Evolutionary conservation across 1,140 invertebrate species (phyloP).

Genomic region (Gryon sp.): DNA sequence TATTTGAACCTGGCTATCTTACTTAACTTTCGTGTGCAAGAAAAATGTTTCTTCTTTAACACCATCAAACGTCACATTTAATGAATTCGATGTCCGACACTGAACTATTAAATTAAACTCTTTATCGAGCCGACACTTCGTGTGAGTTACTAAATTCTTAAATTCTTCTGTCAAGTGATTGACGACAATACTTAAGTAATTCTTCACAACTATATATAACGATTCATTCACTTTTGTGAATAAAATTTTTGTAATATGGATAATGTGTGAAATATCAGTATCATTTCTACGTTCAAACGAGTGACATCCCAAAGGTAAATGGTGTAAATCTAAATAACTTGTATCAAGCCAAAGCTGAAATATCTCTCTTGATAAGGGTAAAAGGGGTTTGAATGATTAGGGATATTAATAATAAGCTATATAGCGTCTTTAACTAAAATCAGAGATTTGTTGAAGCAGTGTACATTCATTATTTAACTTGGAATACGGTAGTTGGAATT

Average conservation of each 20-base stretch:
- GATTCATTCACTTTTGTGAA: background rate
- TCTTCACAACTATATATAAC: background rate
- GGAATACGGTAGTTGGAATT: too few relatives aligned
- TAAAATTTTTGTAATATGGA: background rate
- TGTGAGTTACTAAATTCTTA: slow-evolving; percentile 32
- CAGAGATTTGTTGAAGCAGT: background rate
- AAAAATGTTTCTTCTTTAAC: slow-evolving; percentile 48
- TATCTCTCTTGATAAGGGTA: slow-evolving; percentile 77
- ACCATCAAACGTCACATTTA: slow-evolving; percentile 23
- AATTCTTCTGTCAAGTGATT: slow-evolving; percentile 49
- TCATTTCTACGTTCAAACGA: slow-evolving; percentile 70
- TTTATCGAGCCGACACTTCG: slow-evolving; percentile 47
- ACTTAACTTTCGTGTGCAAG: slow-evolving; percentile 38
- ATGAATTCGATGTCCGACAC: slow-evolving; percentile 38
- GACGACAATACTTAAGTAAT: slow-evolving; percentile 32
- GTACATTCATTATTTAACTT: too few relatives aligned
- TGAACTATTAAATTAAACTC: slow-evolving; percentile 38
- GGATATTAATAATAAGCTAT: slow-evolving; percentile 76
- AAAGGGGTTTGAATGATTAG: slow-evolving; percentile 79
- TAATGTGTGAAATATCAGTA: too few relatives aligned
- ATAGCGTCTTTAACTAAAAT: slow-evolving; percentile 45
- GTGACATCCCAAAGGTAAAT: slow-evolving; percentile 70
- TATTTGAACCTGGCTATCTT: slow-evolving; percentile 40
- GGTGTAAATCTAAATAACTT: slow-evolving; percentile 77
- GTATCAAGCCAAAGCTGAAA: slow-evolving; percentile 68